Evolutionary conservation across 2,888 invertebrate genomes (phyloP).

Genomic region (Unio pictorum): DNA sequence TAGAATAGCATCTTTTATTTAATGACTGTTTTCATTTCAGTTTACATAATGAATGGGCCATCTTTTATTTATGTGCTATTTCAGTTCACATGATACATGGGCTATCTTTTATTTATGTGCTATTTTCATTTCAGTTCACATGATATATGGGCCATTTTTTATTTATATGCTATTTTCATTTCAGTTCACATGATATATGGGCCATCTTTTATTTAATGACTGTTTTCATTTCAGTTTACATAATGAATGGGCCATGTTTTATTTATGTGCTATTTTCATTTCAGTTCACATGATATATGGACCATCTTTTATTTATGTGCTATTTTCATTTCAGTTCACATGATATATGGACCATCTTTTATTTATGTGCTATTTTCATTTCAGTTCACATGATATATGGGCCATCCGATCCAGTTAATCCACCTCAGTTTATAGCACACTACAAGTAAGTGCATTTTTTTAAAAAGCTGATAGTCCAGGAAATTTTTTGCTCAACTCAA

Average conservation of each 20-base stretch:
- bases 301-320: no score
- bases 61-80: constrained; percentile 14
- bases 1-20: neutral
- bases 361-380: constrained; percentile 13
- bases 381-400: constrained; percentile 69
- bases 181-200: no score
- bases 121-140: no score
- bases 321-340: neutral
- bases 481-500: no score
- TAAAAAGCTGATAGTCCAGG: no score
- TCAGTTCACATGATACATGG: constrained; percentile 68
- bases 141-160: no score
- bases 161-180: no score
- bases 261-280: no score
- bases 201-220: no score
- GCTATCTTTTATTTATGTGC: constrained; percentile 30
- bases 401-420: constrained; percentile 67
- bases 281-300: no score
- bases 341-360: neutral
- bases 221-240: no score
- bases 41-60: constrained; percentile 68
- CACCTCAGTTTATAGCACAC: constrained; percentile 50
- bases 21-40: constrained; percentile 32
- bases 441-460: constrained; percentile 37
- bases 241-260: no score